A percentile compares a stretch with the other conserved stretches of the same genome.
phyloP scores from a whole-genome alignment of 2,113 vertebrate genomes.

The Hydrolagus affinis region DNA sequence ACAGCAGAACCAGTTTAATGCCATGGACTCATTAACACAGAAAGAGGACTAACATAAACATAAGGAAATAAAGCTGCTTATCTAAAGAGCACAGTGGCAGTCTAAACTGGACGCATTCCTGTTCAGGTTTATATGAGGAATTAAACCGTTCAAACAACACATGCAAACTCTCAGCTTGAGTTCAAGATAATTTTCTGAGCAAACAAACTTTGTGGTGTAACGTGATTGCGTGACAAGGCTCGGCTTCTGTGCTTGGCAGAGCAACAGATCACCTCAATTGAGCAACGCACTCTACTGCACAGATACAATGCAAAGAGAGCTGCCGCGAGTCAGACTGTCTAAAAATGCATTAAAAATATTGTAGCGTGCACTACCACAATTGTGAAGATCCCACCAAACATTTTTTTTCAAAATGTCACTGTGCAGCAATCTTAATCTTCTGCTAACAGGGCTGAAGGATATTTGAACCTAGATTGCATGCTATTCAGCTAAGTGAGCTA shows the following conservation, averaged over 20 bases:
- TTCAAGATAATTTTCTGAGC: slow-evolving; percentile 10
- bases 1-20: not conserved
- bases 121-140: slow-evolving; percentile 17
- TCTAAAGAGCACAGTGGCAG: slow-evolving; percentile 21
- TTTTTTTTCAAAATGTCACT: not conserved
- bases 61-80: slow-evolving; percentile 16
- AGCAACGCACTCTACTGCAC: not conserved
- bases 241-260: not conserved
- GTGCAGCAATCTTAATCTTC: slow-evolving; percentile 1
- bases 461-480: not conserved
- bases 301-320: not conserved
- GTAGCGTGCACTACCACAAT: not conserved
- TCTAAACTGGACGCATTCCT: slow-evolving; percentile 3
- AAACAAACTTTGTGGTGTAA: slow-evolving; percentile 21
- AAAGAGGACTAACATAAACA: slow-evolving; percentile 11
- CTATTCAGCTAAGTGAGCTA: not conserved
- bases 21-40: not conserved
- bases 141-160: slow-evolving; percentile 16
- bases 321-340: slow-evolving; percentile 1
- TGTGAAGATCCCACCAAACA: not conserved
- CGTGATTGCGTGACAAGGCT: slow-evolving; percentile 29
- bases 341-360: not conserved
- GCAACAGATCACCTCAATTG: not conserved
- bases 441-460: not conserved
- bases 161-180: slow-evolving; percentile 17